These are phyloP conservation scores for Vombatus ursinus DNA, from an alignment of 2,113 vertebrate genomes.

Conservation along the genomic window DNA sequence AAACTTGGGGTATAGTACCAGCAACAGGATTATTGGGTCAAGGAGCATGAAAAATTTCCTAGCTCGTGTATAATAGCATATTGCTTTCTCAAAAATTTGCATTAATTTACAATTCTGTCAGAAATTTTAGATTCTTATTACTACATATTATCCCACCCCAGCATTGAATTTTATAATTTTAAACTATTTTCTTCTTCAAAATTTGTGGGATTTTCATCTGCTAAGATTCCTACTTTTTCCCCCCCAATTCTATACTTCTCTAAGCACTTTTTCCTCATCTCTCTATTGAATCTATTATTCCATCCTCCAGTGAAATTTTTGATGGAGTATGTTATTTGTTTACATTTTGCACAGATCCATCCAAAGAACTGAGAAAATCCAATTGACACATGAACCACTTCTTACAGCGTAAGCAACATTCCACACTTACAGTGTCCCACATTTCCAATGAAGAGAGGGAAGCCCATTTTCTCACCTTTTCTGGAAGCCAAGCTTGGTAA, in stretches of 20 bases:
- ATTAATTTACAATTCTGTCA: not conserved
- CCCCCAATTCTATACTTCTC: not conserved
- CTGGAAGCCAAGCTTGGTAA: not conserved
- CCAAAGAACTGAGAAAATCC: not conserved
- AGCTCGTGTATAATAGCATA: not conserved
- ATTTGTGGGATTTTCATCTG: not conserved
- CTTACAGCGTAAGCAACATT: not conserved
- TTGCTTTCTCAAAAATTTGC: not conserved
- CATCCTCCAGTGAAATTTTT: not conserved
- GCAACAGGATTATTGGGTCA: not conserved
- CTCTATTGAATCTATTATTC: not conserved
- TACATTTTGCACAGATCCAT: not conserved
- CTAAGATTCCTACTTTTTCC: not conserved
- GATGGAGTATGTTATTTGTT: not conserved
- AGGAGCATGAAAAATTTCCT: not conserved
- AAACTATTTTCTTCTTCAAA: not conserved
- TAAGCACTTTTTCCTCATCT: not conserved
- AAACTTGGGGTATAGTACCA: not conserved
- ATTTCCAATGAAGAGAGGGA: not conserved
- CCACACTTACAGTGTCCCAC: not conserved
- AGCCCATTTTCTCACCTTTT: not conserved
- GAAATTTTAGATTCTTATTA: not conserved
- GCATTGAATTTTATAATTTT: not conserved
- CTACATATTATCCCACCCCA: not conserved
- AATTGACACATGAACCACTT: not conserved